A percentile compares a stretch with the other conserved stretches of the same genome.
Conservation (phyloP, 1,140 invertebrate species). For the Cecropterus lyciades region DNA sequence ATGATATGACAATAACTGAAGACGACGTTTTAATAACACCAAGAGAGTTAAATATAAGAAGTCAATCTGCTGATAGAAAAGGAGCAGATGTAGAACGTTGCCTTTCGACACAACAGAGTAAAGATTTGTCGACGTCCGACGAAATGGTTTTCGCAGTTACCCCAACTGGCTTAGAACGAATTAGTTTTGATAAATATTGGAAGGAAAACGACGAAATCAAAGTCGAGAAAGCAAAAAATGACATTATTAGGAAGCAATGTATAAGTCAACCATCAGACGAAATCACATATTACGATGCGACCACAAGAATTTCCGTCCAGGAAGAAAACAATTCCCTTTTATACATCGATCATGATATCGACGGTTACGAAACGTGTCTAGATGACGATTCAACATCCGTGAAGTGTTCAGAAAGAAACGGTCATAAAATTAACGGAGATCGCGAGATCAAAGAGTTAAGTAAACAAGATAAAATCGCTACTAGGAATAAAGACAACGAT, state of each 20-base stretch:
- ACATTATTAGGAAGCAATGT: constrained; percentile 77
- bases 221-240: constrained; percentile 68
- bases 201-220: constrained; percentile 59
- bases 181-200: constrained; percentile 82
- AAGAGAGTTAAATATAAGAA: constrained; percentile 70
- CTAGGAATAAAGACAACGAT: constrained; percentile 70
- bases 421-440: constrained; percentile 73
- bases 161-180: constrained; percentile 79
- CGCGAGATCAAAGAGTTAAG: constrained; percentile 71
- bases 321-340: constrained; percentile 68
- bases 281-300: constrained; percentile 61
- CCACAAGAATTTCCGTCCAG: constrained; percentile 67
- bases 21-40: constrained; percentile 69
- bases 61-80: constrained; percentile 66
- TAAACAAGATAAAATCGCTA: constrained; percentile 74
- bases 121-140: constrained; percentile 82
- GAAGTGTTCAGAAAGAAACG: constrained; percentile 69
- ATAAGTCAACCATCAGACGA: constrained; percentile 62
- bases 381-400: constrained; percentile 77
- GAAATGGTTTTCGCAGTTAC: constrained; percentile 84
- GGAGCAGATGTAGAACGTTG: constrained; percentile 53
- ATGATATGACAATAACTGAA: constrained; percentile 83
- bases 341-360: constrained; percentile 81
- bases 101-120: constrained; percentile 77
- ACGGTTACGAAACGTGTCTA: constrained; percentile 82